Percentiles rank a stretch among this genome's conserved stretches.
Conservation (phyloP, 2,888 invertebrate genomes). For the Tortrix viridana region DNA sequence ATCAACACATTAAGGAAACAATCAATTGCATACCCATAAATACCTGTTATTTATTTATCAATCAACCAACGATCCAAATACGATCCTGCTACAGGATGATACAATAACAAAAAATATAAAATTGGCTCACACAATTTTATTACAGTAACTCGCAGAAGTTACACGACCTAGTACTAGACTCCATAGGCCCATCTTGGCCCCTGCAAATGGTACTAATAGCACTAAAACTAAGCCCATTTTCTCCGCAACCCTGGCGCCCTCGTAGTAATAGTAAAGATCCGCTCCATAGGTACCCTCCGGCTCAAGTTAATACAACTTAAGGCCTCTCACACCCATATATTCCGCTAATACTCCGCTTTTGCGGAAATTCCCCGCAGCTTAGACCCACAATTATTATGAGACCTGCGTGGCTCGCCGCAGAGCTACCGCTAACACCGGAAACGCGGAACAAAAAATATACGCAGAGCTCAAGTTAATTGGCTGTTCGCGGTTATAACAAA, state of each 20-base stretch:
- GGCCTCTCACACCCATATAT: conserved; percentile 41
- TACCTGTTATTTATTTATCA: no score
- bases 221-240: neutral
- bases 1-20: no score
- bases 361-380: conserved; percentile 33
- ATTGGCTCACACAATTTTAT: no score
- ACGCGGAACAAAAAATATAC: conserved; percentile 26
- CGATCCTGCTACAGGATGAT: no score
- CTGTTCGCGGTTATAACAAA: conserved; percentile 14
- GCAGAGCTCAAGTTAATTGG: conserved; percentile 30
- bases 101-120: no score
- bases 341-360: conserved; percentile 42
- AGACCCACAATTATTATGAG: conserved; percentile 36
- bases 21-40: no score
- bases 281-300: conserved; percentile 21
- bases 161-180: neutral
- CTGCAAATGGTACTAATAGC: neutral
- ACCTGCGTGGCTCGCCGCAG: conserved; percentile 33
- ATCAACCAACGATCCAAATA: no score
- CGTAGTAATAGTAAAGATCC: conserved; percentile 14
- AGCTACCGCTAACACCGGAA: conserved; percentile 16
- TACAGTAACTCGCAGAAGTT: no score
- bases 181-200: no score
- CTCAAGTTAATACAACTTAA: conserved; percentile 44
- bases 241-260: neutral